Evolutionary conservation across 2,797 vertebrate genomes (phyloP).

Genomic region (Hyperoplus lanceolatus): DNA sequence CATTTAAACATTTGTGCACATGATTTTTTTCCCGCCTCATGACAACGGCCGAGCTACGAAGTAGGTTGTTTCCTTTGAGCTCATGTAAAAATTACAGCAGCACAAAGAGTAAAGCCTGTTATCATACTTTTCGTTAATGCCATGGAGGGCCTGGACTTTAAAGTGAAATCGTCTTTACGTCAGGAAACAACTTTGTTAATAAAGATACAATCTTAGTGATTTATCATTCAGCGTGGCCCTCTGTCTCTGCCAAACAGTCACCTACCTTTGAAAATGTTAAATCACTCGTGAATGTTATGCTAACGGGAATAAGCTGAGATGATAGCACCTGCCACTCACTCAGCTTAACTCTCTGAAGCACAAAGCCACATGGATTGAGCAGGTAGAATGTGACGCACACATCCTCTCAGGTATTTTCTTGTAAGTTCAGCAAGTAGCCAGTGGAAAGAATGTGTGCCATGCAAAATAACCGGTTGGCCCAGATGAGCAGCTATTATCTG

Average conservation of each 20-base stretch:
- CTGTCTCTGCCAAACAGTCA: background rate
- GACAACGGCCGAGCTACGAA: background rate
- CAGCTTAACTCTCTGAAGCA: background rate
- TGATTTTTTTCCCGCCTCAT: too few species aligned
- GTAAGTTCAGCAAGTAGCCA: background rate
- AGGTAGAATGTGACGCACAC: constrained; percentile 12
- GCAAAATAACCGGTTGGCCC: constrained; percentile 54
- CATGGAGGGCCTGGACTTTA: background rate
- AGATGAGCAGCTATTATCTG: background rate
- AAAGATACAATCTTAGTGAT: background rate
- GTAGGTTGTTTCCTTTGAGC: background rate
- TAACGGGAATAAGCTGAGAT: background rate
- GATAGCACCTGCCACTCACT: background rate
- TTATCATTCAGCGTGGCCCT: background rate
- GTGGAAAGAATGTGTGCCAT: constrained; percentile 55
- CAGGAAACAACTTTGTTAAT: background rate
- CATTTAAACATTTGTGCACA: background rate
- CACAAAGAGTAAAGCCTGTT: background rate
- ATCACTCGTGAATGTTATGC: background rate
- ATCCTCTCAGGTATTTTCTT: background rate
- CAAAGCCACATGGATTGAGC: constrained; percentile 7
- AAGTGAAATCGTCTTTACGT: background rate
- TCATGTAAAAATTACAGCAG: background rate
- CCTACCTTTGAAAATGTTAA: background rate
- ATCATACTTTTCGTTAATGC: background rate